phyloP scores from a whole-genome alignment of 2,797 vertebrate genomes.

The Propithecus perrieri region DNA sequence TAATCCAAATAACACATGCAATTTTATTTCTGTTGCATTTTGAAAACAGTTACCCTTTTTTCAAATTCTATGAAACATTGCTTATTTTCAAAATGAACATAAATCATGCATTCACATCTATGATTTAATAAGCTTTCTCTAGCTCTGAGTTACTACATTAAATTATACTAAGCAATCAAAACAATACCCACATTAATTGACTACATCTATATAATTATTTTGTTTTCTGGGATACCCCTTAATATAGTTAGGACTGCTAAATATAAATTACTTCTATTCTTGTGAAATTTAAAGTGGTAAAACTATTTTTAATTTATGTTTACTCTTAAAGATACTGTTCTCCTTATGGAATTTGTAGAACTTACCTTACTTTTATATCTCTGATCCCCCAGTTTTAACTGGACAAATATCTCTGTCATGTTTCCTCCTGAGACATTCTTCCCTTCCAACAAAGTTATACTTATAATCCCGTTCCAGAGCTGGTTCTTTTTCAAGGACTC shows the following conservation, averaged over 20 bases:
- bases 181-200: neutral
- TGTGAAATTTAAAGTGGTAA: neutral
- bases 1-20: neutral
- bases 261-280: neutral
- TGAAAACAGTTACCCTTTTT: neutral
- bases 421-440: slow-evolving; percentile 90
- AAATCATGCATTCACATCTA: neutral
- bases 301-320: neutral
- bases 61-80: neutral
- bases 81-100: slow-evolving; percentile 47
- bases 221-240: neutral
- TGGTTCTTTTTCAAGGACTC: slow-evolving; percentile 90
- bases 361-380: slow-evolving; percentile 97
- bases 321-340: neutral
- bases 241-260: neutral
- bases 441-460: slow-evolving; percentile 93
- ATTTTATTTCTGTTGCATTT: neutral
- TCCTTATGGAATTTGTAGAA: slow-evolving; percentile 21
- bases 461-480: slow-evolving; percentile 92
- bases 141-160: neutral
- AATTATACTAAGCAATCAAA: neutral
- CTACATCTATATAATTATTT: neutral
- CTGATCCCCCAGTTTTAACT: slow-evolving; percentile 94
- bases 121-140: neutral
- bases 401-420: slow-evolving; percentile 92